Conservation (phyloP, 2,888 invertebrate genomes). For the Melanophora roralis region DNA sequence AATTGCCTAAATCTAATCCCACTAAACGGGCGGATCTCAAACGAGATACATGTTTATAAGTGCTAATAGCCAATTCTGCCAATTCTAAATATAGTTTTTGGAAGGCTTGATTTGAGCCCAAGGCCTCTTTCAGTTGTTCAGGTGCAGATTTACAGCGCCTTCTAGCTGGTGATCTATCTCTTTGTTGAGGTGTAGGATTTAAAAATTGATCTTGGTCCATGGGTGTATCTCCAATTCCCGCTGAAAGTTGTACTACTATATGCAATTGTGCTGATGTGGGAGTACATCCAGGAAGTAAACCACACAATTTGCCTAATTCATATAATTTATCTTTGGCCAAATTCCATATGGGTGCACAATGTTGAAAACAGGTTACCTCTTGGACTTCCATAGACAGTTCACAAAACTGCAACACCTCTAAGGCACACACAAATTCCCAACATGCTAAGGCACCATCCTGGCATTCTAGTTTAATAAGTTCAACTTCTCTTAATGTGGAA, state of each 20-base stretch:
- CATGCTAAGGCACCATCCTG: conserved; percentile 91
- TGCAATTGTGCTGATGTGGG: conserved; percentile 93
- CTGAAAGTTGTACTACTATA: conserved; percentile 91
- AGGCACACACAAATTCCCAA: conserved; percentile 94
- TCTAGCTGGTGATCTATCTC: conserved; percentile 78
- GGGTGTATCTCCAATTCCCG: conserved; percentile 91
- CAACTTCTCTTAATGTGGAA: conserved; percentile 90
- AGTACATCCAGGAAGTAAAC: conserved; percentile 88
- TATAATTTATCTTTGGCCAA: conserved; percentile 88
- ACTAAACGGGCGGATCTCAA: conserved; percentile 89
- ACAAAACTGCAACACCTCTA: conserved; percentile 91
- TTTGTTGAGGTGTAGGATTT: conserved; percentile 71
- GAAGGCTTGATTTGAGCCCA: conserved; percentile 92
- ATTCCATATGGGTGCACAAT: conserved; percentile 92
- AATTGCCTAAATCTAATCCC: conserved; percentile 92
- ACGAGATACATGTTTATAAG: conserved; percentile 94
- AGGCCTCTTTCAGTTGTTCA: conserved; percentile 90
- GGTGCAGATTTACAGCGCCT: conserved; percentile 80
- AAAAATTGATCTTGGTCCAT: conserved; percentile 76
- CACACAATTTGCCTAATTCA: conserved; percentile 92
- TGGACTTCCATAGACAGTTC: conserved; percentile 83
- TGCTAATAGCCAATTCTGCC: conserved; percentile 96
- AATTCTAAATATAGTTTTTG: conserved; percentile 94
- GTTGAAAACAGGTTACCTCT: conserved; percentile 86
- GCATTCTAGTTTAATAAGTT: conserved; percentile 86